Evolutionary conservation across 2,797 vertebrate species (phyloP).

Genomic region (Graptemys geographica): DNA sequence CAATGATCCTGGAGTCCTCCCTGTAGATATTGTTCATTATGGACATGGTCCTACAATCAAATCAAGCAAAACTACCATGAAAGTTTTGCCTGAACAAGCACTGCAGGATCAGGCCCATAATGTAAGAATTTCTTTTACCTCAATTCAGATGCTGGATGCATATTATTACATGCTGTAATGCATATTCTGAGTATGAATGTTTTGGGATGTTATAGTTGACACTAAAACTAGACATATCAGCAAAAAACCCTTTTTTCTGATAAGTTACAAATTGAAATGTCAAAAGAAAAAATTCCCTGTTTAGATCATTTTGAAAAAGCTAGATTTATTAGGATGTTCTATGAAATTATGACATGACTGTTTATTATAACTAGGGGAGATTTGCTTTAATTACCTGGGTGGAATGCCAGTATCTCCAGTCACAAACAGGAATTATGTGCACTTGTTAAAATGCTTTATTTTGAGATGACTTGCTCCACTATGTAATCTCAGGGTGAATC

Average conservation of each 20-base stretch:
- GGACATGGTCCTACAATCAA: not conserved
- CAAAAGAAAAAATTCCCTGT: not conserved
- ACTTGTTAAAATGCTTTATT: not conserved
- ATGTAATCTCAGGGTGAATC: not conserved
- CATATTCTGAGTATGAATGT: not conserved
- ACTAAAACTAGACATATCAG: not conserved
- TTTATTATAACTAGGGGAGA: not conserved
- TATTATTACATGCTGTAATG: not conserved
- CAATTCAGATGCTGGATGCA: not conserved
- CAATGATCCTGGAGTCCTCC: not conserved
- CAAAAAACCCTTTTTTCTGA: not conserved
- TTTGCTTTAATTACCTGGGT: not conserved
- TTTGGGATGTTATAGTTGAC: not conserved
- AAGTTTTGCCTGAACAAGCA: conserved; percentile 4
- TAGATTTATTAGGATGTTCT: not conserved
- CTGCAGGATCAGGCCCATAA: not conserved
- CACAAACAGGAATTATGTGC: not conserved
- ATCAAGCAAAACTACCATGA: conserved; percentile 17
- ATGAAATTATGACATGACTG: not conserved
- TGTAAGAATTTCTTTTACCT: not conserved
- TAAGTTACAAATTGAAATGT: not conserved
- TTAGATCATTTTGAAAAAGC: not conserved
- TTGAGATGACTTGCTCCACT: not conserved
- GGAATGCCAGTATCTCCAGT: not conserved
- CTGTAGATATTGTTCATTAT: not conserved